Percentiles rank a stretch among this genome's conserved stretches.
Evolutionary conservation across 2,797 vertebrate genomes (phyloP).

Genomic region (Xyrichtys novacula): DNA sequence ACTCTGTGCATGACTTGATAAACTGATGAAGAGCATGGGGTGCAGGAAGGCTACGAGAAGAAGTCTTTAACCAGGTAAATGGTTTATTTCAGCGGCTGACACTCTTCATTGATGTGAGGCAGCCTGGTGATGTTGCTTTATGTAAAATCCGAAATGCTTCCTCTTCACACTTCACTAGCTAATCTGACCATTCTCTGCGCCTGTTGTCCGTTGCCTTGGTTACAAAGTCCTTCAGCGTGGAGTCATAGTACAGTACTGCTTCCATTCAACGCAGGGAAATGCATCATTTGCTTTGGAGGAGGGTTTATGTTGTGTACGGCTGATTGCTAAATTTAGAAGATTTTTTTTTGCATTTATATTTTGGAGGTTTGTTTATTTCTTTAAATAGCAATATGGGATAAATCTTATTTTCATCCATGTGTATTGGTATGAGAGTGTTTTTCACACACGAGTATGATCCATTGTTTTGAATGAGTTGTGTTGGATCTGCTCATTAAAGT

Average conservation of each 20-base stretch:
- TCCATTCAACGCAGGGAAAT: conserved; percentile 62
- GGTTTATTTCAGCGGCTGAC: conserved; percentile 22
- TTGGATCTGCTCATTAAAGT: conserved; percentile 50
- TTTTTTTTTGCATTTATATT: conserved; percentile 2
- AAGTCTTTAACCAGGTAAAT: neutral
- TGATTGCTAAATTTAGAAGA: conserved; percentile 72
- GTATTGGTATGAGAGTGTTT: conserved; percentile 48
- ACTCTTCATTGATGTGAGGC: conserved; percentile 15
- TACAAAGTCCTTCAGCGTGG: conserved; percentile 81
- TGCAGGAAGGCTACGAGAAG: neutral
- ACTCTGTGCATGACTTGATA: neutral
- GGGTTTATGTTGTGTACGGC: conserved; percentile 53
- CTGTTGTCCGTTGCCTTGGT: conserved; percentile 87
- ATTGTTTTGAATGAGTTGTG: conserved; percentile 47
- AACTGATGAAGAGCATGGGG: neutral
- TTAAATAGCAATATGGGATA: conserved; percentile 43
- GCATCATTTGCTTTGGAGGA: conserved; percentile 61
- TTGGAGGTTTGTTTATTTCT: conserved; percentile 64
- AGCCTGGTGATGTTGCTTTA: conserved; percentile 49
- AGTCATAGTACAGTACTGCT: conserved; percentile 74
- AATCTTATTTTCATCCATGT: conserved; percentile 43
- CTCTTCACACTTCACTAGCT: conserved; percentile 72
- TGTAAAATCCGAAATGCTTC: conserved; percentile 66
- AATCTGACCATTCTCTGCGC: conserved; percentile 81
- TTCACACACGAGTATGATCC: conserved; percentile 36